These are phyloP conservation scores for Aeoliscus strigatus DNA, from an alignment of 2,797 vertebrate species.

Conservation along the genomic window DNA sequence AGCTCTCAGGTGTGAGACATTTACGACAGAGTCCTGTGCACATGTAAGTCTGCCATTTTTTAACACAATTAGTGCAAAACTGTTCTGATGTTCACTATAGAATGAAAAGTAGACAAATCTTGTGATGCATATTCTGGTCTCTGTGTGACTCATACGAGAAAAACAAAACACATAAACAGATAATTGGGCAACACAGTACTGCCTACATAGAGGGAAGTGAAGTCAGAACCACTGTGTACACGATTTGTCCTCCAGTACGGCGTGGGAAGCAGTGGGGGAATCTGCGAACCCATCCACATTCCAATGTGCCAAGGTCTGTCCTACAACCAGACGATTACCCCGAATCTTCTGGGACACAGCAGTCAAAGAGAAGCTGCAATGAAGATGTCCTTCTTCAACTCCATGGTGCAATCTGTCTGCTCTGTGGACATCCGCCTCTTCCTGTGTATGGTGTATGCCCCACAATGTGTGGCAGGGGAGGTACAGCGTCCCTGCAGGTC, in stretches of 20 bases:
- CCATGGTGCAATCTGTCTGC: conserved; percentile 42
- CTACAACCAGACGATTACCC: conserved; percentile 60
- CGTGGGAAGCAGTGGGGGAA: conserved; percentile 33
- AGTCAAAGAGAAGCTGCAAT: conserved; percentile 53
- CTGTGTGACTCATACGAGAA: too few relatives aligned
- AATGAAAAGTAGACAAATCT: too few relatives aligned
- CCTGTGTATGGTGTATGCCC: conserved; percentile 60
- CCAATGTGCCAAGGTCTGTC: conserved; percentile 55
- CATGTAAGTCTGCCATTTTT: conserved; percentile 34
- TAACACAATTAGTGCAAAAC: too few relatives aligned
- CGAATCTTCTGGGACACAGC: conserved; percentile 59
- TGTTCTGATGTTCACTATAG: too few relatives aligned
- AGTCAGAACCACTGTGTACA: not conserved
- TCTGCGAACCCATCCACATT: conserved; percentile 63
- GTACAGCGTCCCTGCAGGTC: conserved; percentile 59
- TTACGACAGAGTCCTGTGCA: conserved; percentile 41
- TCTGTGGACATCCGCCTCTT: conserved; percentile 47
- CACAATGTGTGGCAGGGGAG: conserved; percentile 46
- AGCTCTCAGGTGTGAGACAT: conserved; percentile 29
- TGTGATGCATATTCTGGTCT: too few relatives aligned
- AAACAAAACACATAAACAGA: too few relatives aligned
- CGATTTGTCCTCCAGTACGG: conserved; percentile 45
- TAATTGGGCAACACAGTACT: too few relatives aligned
- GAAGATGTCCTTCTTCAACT: conserved; percentile 63
- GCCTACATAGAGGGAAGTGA: too few relatives aligned